A percentile compares a stretch with the other conserved stretches of the same genome.
Evolutionary conservation across 2,797 vertebrate genomes (phyloP).

Genomic region (Xiphophorus birchmanni): DNA sequence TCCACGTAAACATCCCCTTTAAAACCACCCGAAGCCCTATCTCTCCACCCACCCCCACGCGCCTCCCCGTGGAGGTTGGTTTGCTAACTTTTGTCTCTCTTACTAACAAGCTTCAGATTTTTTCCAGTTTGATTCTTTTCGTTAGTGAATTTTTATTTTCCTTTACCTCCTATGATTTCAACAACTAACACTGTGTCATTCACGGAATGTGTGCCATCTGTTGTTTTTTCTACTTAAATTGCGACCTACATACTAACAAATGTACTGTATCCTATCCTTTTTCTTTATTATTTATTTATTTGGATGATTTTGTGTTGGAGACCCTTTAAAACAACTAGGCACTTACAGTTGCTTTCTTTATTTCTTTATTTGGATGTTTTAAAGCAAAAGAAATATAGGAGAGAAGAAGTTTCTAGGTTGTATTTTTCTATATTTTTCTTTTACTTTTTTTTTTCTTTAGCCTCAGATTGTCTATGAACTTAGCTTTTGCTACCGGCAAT

Average conservation of each 20-base stretch:
- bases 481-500: constrained; percentile 47
- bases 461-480: constrained; percentile 34
- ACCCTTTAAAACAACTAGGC: constrained; percentile 65
- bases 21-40: constrained; percentile 54
- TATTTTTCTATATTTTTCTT: constrained; percentile 36
- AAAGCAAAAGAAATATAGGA: constrained; percentile 16
- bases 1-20: constrained; percentile 51
- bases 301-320: constrained; percentile 49
- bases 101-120: constrained; percentile 84
- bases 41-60: constrained; percentile 10
- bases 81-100: constrained; percentile 86
- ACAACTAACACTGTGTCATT: constrained; percentile 91
- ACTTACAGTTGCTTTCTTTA: constrained; percentile 71
- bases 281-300: constrained; percentile 28
- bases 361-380: constrained; percentile 80
- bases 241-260: constrained; percentile 88
- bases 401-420: constrained; percentile 36
- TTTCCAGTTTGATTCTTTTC: constrained; percentile 77
- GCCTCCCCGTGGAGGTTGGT: constrained; percentile 71
- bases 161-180: constrained; percentile 76
- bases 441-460: constrained; percentile 23
- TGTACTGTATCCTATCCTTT: constrained; percentile 76
- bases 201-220: constrained; percentile 89
- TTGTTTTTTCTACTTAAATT: constrained; percentile 85
- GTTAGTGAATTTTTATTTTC: constrained; percentile 74